A percentile compares a stretch with the other conserved stretches of the same genome.
Conservation (phyloP, 2,797 vertebrate genomes). For the Remorina albescens region DNA sequence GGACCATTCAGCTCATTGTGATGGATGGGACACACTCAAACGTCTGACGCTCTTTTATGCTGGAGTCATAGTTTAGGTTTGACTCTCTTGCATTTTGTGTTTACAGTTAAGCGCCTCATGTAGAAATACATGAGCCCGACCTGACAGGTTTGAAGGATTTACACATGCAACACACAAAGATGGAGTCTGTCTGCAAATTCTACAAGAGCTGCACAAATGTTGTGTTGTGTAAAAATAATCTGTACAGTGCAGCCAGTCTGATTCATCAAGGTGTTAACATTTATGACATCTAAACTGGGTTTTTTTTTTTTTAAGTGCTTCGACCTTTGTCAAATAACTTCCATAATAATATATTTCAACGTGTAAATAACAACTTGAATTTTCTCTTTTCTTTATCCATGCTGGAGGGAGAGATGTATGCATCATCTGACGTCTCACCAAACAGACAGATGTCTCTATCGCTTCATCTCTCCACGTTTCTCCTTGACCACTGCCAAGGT, state of each 20-base stretch:
- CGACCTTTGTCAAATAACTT: constrained; percentile 1
- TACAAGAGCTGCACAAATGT: neutral
- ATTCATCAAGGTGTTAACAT: neutral
- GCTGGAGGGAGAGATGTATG: constrained; percentile 37
- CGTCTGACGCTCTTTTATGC: constrained; percentile 48
- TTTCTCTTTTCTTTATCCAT: constrained; percentile 8
- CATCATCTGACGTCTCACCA: constrained; percentile 48
- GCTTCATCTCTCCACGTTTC: constrained; percentile 24
- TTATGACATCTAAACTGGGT: neutral
- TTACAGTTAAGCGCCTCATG: constrained; percentile 40
- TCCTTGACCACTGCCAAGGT: constrained; percentile 12
- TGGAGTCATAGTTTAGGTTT: constrained; percentile 45
- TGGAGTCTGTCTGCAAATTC: neutral
- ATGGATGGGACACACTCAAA: constrained; percentile 66
- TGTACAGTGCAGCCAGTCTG: constrained; percentile 9
- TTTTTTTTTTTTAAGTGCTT: constrained; percentile 6
- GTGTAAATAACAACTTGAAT: constrained; percentile 24
- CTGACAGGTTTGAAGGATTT: constrained; percentile 44
- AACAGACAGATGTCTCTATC: constrained; percentile 42
- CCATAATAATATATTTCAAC: constrained; percentile 10
- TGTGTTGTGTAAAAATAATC: neutral
- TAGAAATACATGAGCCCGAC: constrained; percentile 22
- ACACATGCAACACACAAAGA: neutral
- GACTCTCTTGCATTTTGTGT: constrained; percentile 45
- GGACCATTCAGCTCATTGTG: constrained; percentile 64